These are phyloP conservation scores for Panurus biarmicus DNA, from an alignment of 2,113 vertebrate species.

Conservation along the genomic window DNA sequence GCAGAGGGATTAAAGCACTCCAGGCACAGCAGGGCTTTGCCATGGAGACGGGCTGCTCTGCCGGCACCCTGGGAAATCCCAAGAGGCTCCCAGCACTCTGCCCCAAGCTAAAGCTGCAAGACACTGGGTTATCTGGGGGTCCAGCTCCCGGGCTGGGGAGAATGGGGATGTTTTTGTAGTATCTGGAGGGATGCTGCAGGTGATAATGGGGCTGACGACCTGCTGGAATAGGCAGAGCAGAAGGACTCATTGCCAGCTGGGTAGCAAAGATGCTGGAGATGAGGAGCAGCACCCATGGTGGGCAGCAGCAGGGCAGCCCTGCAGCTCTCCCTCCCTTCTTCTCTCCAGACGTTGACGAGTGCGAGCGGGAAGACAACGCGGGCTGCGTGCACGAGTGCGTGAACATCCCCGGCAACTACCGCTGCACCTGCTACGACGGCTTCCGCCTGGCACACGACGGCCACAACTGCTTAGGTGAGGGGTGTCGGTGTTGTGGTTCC, in stretches of 20 bases:
- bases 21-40: background rate
- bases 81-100: background rate
- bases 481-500: accelerated
- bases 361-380: conserved; percentile 88
- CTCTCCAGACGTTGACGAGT: conserved; percentile 89
- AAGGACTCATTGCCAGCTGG: background rate
- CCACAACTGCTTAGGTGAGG: conserved; percentile 93
- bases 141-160: background rate
- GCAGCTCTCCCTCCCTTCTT: background rate
- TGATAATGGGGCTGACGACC: background rate
- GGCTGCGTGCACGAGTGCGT: conserved; percentile 97
- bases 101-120: background rate
- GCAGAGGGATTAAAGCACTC: background rate
- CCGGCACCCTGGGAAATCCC: background rate
- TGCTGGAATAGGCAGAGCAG: background rate
- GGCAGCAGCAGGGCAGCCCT: background rate
- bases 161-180: background rate
- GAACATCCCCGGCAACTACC: conserved; percentile 97
- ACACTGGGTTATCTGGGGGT: background rate
- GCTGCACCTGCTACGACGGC: conserved; percentile 95
- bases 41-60: background rate
- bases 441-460: conserved; percentile 93
- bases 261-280: background rate
- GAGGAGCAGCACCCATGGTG: background rate
- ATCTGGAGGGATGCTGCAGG: background rate